phyloP scores from a whole-genome alignment of 2,113 vertebrate species.

The Myotis davidii region DNA sequence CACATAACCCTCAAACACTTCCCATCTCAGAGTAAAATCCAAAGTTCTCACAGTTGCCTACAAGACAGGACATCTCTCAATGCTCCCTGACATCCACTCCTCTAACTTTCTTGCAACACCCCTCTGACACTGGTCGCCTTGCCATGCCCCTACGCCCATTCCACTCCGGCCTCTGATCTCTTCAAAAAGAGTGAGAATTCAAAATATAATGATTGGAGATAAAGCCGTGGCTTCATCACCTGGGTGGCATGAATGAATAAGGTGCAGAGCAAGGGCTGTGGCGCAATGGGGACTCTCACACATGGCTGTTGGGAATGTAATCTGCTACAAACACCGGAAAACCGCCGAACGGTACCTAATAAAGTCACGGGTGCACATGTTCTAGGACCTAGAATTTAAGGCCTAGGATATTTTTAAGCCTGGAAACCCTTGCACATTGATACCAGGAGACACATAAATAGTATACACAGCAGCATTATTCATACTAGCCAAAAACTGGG shows the following conservation, averaged over 20 bases:
- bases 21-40: background rate
- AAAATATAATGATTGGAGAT: background rate
- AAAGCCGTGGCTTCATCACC: background rate
- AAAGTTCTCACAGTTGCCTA: background rate
- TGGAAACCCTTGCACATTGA: background rate
- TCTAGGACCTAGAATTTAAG: background rate
- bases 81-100: background rate
- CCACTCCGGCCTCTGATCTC: background rate
- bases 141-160: accelerated
- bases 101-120: background rate
- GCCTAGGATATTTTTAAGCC: background rate
- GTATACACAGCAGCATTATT: background rate
- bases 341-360: background rate
- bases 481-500: background rate
- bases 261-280: background rate
- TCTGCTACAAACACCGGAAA: background rate
- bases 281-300: background rate
- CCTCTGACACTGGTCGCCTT: background rate
- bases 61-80: background rate
- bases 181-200: background rate
- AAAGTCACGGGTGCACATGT: background rate
- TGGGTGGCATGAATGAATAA: background rate
- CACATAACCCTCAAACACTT: background rate
- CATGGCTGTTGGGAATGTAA: background rate
- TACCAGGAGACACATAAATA: background rate